Conservation (phyloP, 1,140 invertebrate species). For the Drosophila melanogaster region Release_6_plus_ISO1_MT NT_033779.5:16846501-16847000, state of each 20-base stretch:
- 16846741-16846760: conserved; percentile 86
- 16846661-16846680: conserved; percentile 34
- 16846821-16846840: conserved; percentile 85
- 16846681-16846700: neutral
- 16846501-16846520: neutral
- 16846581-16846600: conserved; percentile 24
- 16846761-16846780: conserved; percentile 86
- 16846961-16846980: conserved; percentile 62
- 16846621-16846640: conserved; percentile 13
- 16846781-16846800: conserved; percentile 85
- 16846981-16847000: conserved; percentile 25
- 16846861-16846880: conserved; percentile 80
- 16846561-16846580: conserved; percentile 8
- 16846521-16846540: neutral
- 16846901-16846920: conserved; percentile 68
- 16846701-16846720: conserved; percentile 1
- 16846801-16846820: conserved; percentile 86
- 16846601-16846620: conserved; percentile 1
- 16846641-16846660: conserved; percentile 29
- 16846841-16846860: conserved; percentile 85
- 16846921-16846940: conserved; percentile 73
- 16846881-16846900: conserved; percentile 82
- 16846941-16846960: conserved; percentile 68
- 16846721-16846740: conserved; percentile 5
- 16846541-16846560: neutral